Base-by-base conservation (phyloP, 1,140 invertebrate genomes). In the Microplitis mediator region DNA sequence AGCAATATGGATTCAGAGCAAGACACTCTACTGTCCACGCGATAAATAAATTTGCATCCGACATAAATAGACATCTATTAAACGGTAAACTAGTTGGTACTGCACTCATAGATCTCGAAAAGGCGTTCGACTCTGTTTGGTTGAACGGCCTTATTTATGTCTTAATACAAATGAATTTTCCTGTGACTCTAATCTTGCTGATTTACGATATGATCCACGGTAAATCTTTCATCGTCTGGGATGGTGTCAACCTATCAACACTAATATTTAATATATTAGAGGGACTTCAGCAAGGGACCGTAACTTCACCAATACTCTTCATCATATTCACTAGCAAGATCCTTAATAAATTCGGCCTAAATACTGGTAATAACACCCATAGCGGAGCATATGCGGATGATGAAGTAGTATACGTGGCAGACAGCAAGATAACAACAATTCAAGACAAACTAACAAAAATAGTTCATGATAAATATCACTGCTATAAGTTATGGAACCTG, bases 81-180 rank as follows among this genome's bases (percentile, higher is more conserved):
- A 31, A 51, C 0, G 36, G 63, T 54, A 14, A 14, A 4, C 16
- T 23, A 9, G 32, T 67, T n/a, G 51, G 45, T n/a, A 63, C 69
- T n/a, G 8, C 69, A 6, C 50, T 67, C 4, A 11, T 67, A 31
- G 65, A 67, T 31, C 31, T 67, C 0, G 65, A 67, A 52, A 67
- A 67, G 52, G 65, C 65, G 3, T 67, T 67, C 32, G 65, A 67
- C 4, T 67, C 65, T 0, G 65, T 67, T 0, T 67, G 65, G 65
- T 4, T 51, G 14, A 56, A 72, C n/a, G 77, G 76, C 3, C 16
- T 80, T 1, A 51, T 80, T 0, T 67, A 64, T 36, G 77, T 76
- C 50, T n/a, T 80, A 6, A 16, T 45, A 16, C 32, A 62, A 60
- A 50, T 39, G 51, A 35, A 74, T 69, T 66, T 71, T 71, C 64